Evolutionary conservation across 2,113 vertebrate species (phyloP).

Genomic region (Notothenia rossii): DNA sequence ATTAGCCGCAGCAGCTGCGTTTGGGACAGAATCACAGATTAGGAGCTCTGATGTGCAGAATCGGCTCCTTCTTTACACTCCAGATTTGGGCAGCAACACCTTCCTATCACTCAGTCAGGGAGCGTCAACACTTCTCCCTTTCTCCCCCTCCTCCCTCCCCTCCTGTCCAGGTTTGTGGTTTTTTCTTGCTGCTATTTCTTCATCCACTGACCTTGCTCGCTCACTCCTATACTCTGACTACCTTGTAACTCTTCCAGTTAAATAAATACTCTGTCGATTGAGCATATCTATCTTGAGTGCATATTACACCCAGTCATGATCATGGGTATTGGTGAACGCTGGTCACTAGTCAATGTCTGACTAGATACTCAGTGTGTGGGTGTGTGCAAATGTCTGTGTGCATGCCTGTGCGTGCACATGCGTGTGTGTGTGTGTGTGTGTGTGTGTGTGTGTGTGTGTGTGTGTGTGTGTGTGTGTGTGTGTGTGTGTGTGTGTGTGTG

Average conservation of each 20-base stretch:
- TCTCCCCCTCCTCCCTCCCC: constrained; percentile 45
- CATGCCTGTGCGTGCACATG: constrained; percentile 38
- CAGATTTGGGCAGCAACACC: constrained; percentile 86
- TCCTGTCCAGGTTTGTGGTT: constrained; percentile 43
- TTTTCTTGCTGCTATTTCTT: constrained; percentile 30
- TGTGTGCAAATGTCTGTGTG: constrained; percentile 47
- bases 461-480: constrained; percentile 36
- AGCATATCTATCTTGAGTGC: constrained; percentile 5
- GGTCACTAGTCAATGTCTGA: constrained; percentile 43
- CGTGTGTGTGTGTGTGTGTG: constrained; percentile 29
- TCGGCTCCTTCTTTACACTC: constrained; percentile 82
- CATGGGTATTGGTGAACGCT: background rate
- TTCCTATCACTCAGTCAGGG: constrained; percentile 82
- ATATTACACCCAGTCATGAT: constrained; percentile 15
- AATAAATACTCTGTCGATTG: background rate
- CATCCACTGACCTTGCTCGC: constrained; percentile 14
- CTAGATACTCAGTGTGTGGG: constrained; percentile 40
- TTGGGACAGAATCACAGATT: constrained; percentile 87
- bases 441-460: constrained; percentile 42
- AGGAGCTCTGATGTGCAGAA: constrained; percentile 83
- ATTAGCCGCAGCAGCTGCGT: constrained; percentile 86
- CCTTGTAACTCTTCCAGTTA: constrained; percentile 1
- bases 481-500: constrained; percentile 23
- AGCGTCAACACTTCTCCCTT: constrained; percentile 73
- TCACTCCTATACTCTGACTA: constrained; percentile 15